Base-by-base conservation (phyloP, 2,888 invertebrate genomes). In the Camponotus fellah region DNA sequence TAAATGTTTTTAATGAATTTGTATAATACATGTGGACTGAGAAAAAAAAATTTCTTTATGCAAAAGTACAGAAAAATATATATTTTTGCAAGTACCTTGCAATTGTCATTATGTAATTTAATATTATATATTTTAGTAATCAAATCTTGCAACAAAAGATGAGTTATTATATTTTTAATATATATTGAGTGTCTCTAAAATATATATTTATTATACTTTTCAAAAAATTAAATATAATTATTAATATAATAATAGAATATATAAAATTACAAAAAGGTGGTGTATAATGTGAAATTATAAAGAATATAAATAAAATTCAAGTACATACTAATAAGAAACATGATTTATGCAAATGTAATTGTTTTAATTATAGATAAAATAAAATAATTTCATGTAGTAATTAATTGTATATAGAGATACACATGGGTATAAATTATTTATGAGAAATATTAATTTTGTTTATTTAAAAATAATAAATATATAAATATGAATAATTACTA, bases 341-440 rank as follows among this genome's bases (percentile, higher is more conserved):
- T 32, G 56, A 32, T 32, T 69, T 34, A 56, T n/a, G 34, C 14
- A 71, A 56, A 72, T 58, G 9, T 43, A 60, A 40, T 26, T 60
- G 4, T 43, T 43, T 26, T 10, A 58, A 72, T 40, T 37, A 34
- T 34, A 58, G 40, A 40, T 40, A 26, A 14, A n/a, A 21, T 9
- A 21, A 74, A 53, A 26, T 17, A 68, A 75, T 21, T 75, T 32
- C 2, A 53, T 40, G 37, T 6, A 64, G 49, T 37, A 21, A 6
- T 6, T 37, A 43, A 66, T 53, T 53, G n/a, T 53, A 56, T 2
- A 26, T 26, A 2, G 26, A 2, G 26, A 3, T 21, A 53, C 26
- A 32, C 53, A n/a, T 53, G n/a, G n/a, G 2, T 53, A n/a, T 53
- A n/a, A 53, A 53, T 79, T 58, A 69, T 37, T 71, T 43, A 43